phyloP scores from a whole-genome alignment of 2,797 vertebrate species.

The Melanotaenia maccullochi region DNA sequence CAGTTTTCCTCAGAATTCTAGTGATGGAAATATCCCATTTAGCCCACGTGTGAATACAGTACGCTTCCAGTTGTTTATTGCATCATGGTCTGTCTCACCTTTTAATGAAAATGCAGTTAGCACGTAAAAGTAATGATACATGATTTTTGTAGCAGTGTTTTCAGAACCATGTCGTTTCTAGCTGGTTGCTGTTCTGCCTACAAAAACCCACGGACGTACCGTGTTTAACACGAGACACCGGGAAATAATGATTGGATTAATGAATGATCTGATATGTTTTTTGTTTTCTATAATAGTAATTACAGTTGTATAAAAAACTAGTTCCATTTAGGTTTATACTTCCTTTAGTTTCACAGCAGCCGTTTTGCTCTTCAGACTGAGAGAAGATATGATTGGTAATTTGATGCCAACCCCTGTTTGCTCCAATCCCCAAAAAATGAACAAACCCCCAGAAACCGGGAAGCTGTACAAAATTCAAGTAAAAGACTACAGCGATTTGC shows the following conservation, averaged over 20 bases:
- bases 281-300: constrained; percentile 1
- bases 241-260: constrained; percentile 16
- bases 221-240: constrained; percentile 14
- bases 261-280: constrained; percentile 18
- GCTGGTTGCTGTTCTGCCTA: constrained; percentile 6
- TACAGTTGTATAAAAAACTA: constrained; percentile 1
- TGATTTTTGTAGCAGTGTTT: not conserved
- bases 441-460: not conserved
- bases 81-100: not conserved
- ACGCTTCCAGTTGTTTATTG: not conserved
- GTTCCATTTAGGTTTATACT: not conserved
- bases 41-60: not conserved
- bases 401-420: no score
- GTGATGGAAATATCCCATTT: not conserved
- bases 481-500: no score
- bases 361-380: not conserved
- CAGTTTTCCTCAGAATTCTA: constrained; percentile 1
- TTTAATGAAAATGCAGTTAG: constrained; percentile 10
- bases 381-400: no score
- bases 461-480: not conserved
- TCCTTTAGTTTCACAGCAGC: not conserved
- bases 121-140: not conserved
- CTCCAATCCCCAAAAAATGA: not conserved
- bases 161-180: not conserved
- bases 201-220: not conserved